Base-by-base conservation (phyloP, 2,113 vertebrate species). In the Ctenomys sociabilis region DNA sequence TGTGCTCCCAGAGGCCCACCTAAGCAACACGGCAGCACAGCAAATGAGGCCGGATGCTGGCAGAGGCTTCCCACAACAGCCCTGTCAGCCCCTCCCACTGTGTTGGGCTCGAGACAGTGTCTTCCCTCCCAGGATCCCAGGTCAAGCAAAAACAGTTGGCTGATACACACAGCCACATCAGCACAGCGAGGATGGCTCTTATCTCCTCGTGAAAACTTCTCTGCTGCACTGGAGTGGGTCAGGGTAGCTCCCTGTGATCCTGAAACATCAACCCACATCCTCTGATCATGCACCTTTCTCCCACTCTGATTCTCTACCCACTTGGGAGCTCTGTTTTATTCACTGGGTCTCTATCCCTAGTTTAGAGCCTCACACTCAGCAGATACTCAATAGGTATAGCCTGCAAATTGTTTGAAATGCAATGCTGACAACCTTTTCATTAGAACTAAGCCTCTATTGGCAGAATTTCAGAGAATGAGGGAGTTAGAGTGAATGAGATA, bases 11-110 rank as follows among this genome's bases (percentile, higher is more conserved):
- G 75, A 24, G 72, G 57, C 52, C 80, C 24, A 90, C 19, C 68
- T 68, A 83, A 49, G 75, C 52, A 64, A 64, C 81, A 37, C 22
- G 2, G 11, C 4, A 66, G 11, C 4, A 66, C 75, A 68, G 85
- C 28, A n/a, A 49, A 35, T 24, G 84, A 66, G 85, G 19, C 59
- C 52, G 7, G 40, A 16, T 0, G 2, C 86, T 24, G 22, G 17
- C 10, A 10, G 85, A 57, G 2, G 7, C 8, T 61, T 77, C 57
- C 70, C 64, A 52, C 13, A 0, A 1, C 16, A 2, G 24, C 40
- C 92, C 49, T 2, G 26, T 14, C 83, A 59, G 9, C 21, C 11
- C 4, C 30, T 35, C 32, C 26, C 32, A 1, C 17, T 0, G 43
- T 57, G 7, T 0, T 2, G n/a, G 77, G 4, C 32, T 54, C 57